Base-by-base conservation (phyloP, 2,888 invertebrate species). In the Chorisops tibialis region DNA sequence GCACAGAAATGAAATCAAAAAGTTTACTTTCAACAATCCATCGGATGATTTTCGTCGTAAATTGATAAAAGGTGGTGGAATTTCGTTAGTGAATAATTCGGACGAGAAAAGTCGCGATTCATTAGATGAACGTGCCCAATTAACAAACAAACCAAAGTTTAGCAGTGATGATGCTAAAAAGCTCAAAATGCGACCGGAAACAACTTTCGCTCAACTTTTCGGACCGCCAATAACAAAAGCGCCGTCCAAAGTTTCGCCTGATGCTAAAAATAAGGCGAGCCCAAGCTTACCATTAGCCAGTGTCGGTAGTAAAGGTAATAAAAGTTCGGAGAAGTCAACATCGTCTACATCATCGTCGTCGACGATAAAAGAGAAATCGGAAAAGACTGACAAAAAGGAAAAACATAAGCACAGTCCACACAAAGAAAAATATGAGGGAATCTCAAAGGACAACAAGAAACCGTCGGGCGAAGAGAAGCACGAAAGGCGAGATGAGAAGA, bases 21-120 rank as follows among this genome's bases (percentile, higher is more conserved):
- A 89, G 69, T 87, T 91, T 72, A 85, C 91, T 52, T 94, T 97
- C 75, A 84, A 85, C 71, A 88, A 87, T 72, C 92, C 93, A 6
- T 87, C 88, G 65, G 95, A 95, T 66, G 96, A 97, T 61, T 96
- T 96, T 77, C 85, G 87, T 63, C 86, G 87, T 70, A 93, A 91
- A 73, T 80, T 97, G 18, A 77, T 96, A 50, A 91, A 89, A 79
- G 95, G 93, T 62, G 96, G 96, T 64, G 96, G 86, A 9, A 81
- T 84, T 65, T 80, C 81, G 65, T 75, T 83, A 77, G 78, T 69
- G 78, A 79, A 73, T 73, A 79, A 67, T 80, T 75, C 83, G 71
- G 83, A 84, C 66, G 81, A 81, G 67, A 81, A 81, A 73, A 81
- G 81, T 68, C 75, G 81, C 65, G 85, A 85, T 69, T 82, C 83